phyloP scores from a whole-genome alignment of 2,888 invertebrate species.

The Synergus itoensis region DNA sequence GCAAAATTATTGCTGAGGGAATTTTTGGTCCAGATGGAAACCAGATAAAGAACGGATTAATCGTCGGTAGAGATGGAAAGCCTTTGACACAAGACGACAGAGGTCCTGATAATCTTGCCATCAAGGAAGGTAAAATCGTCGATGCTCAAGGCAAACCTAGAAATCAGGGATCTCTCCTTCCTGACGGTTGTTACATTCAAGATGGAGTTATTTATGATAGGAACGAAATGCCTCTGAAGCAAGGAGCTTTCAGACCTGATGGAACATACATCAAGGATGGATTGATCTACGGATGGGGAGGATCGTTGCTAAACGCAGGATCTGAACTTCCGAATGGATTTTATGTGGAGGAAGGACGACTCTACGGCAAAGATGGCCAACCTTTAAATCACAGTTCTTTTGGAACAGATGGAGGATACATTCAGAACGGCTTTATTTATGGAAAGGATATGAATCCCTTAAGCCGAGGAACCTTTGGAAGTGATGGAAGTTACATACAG shows the following conservation, averaged over 20 bases:
- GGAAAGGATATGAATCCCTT: conserved; percentile 69
- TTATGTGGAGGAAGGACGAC: conserved; percentile 70
- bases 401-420: conserved; percentile 69
- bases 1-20: conserved; percentile 67
- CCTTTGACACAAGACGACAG: conserved; percentile 71
- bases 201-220: conserved; percentile 70
- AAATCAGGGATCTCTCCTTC: conserved; percentile 69
- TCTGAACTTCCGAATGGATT: conserved; percentile 67
- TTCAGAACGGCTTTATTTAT: conserved; percentile 72
- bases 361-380: conserved; percentile 71
- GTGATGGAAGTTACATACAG: conserved; percentile 70
- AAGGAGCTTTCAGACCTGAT: conserved; percentile 72
- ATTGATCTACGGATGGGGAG: conserved; percentile 72
- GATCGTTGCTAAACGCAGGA: conserved; percentile 70
- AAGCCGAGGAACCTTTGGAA: conserved; percentile 68
- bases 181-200: conserved; percentile 73
- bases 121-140: conserved; percentile 72
- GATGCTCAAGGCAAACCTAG: conserved; percentile 67
- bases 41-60: conserved; percentile 71
- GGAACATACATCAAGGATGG: conserved; percentile 73
- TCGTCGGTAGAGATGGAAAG: conserved; percentile 71
- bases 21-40: conserved; percentile 73
- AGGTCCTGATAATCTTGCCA: conserved; percentile 69
- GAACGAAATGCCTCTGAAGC: conserved; percentile 67
- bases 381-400: conserved; percentile 72